Evolutionary conservation across 1,140 invertebrate genomes (phyloP).

Genomic region (Aleiodes sp.): DNA sequence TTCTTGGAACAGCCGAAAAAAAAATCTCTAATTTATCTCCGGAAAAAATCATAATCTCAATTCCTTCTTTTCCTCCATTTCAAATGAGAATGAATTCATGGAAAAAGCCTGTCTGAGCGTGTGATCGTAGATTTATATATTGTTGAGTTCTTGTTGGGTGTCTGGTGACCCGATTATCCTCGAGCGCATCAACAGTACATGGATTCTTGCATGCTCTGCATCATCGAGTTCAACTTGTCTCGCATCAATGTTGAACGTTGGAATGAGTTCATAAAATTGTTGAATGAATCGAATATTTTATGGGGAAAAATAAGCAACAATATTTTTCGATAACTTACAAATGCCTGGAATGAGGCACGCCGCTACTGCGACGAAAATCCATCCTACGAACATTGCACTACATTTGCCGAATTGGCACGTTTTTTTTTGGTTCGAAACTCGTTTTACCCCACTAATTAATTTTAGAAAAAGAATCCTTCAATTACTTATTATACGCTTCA

Average conservation of each 20-base stretch:
- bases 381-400: slow-evolving; percentile 52
- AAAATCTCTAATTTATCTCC: neutral
- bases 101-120: neutral
- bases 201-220: slow-evolving; percentile 19
- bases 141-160: slow-evolving; percentile 44
- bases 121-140: slow-evolving; percentile 16
- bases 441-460: neutral
- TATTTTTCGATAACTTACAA: no score
- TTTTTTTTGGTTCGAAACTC: slow-evolving; percentile 20
- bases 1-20: no score
- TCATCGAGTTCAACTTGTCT: neutral
- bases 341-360: slow-evolving; percentile 42
- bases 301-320: no score
- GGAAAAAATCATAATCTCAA: neutral
- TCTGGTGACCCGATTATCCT: slow-evolving; percentile 51
- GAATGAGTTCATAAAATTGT: no score
- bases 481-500: slow-evolving; percentile 6
- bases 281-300: no score
- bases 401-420: slow-evolving; percentile 36
- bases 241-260: slow-evolving; percentile 11
- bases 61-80: neutral
- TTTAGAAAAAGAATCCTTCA: neutral
- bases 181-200: slow-evolving; percentile 6
- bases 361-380: slow-evolving; percentile 42
- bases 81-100: neutral